phyloP scores from a whole-genome alignment of 1,140 invertebrate species.

The Scaptomyza pallida region DNA sequence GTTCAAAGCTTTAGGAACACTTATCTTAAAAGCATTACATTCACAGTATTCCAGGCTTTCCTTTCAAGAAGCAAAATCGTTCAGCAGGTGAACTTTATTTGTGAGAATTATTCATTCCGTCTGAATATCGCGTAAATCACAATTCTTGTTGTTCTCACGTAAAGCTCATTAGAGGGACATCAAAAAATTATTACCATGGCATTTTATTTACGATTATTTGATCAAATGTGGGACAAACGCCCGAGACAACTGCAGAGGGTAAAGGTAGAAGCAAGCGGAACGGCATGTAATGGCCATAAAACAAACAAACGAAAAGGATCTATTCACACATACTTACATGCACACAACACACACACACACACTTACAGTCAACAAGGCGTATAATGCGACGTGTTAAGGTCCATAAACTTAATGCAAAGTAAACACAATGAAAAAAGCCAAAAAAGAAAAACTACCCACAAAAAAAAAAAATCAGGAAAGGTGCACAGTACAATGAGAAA shows the following conservation, averaged over 20 bases:
- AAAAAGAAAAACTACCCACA: slow-evolving; percentile 29
- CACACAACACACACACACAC: not conserved
- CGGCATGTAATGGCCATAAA: slow-evolving; percentile 16
- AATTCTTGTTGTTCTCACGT: slow-evolving; percentile 71
- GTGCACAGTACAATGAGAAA: slow-evolving; percentile 19
- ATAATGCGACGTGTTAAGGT: slow-evolving; percentile 63
- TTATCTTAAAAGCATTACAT: too few relatives aligned
- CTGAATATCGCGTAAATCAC: slow-evolving; percentile 51
- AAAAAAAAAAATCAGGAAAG: slow-evolving; percentile 18
- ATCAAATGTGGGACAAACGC: slow-evolving; percentile 54
- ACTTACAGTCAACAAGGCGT: slow-evolving; percentile 42
- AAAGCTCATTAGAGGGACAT: slow-evolving; percentile 72
- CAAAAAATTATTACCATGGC: slow-evolving; percentile 78
- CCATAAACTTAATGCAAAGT: slow-evolving; percentile 78
- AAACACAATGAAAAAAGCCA: slow-evolving; percentile 52
- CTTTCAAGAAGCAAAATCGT: not conserved
- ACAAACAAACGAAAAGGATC: slow-evolving; percentile 23
- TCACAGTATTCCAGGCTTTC: too few relatives aligned
- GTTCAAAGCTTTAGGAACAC: too few relatives aligned
- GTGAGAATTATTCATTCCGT: not conserved
- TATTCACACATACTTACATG: slow-evolving; percentile 13
- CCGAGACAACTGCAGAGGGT: slow-evolving; percentile 1
- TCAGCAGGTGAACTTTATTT: not conserved
- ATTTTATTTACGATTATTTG: slow-evolving; percentile 80
- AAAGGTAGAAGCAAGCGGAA: not conserved